A percentile compares a stretch with the other conserved stretches of the same genome.
Evolutionary conservation across 2,797 vertebrate species (phyloP).

Genomic region (Lagodon rhomboides): DNA sequence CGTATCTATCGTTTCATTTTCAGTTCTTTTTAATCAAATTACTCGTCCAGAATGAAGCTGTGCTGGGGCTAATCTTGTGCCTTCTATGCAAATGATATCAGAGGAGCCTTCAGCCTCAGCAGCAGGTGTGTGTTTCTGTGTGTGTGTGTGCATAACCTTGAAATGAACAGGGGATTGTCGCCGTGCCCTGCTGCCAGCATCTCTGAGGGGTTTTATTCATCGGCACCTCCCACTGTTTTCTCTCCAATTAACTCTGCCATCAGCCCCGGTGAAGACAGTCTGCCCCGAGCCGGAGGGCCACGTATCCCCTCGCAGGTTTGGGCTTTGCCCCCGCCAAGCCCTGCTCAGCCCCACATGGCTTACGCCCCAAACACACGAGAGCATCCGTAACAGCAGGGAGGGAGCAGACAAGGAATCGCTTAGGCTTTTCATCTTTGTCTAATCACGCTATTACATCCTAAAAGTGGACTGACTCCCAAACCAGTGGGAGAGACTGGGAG

Average conservation of each 20-base stretch:
- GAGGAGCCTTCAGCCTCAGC: conserved; percentile 20
- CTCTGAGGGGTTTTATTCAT: conserved; percentile 68
- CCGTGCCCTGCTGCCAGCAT: conserved; percentile 63
- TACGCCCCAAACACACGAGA: conserved; percentile 32
- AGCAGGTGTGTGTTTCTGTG: conserved; percentile 54
- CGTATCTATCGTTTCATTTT: conserved; percentile 14
- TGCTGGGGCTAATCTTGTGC: conserved; percentile 19
- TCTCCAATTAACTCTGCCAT: conserved; percentile 74
- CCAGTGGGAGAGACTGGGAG: conserved; percentile 27
- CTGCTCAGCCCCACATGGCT: conserved; percentile 13
- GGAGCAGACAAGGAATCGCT: conserved; percentile 54
- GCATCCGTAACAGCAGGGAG: conserved; percentile 55
- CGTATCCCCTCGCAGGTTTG: conserved; percentile 40
- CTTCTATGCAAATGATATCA: conserved; percentile 40
- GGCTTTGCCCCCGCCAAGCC: conserved; percentile 38
- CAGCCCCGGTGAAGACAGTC: conserved; percentile 45
- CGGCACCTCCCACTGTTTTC: conserved; percentile 75
- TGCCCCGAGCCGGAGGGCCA: conserved; percentile 28
- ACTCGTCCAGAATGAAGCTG: neutral
- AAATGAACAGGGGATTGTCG: conserved; percentile 61
- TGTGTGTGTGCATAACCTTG: conserved; percentile 67
- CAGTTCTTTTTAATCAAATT: conserved; percentile 31
- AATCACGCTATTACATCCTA: conserved; percentile 68
- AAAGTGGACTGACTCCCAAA: conserved; percentile 47
- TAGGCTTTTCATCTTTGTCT: conserved; percentile 73